These are phyloP conservation scores for Pemphigus obesinymphae DNA, from an alignment of 1,140 invertebrate species.

Conservation along the genomic window DNA sequence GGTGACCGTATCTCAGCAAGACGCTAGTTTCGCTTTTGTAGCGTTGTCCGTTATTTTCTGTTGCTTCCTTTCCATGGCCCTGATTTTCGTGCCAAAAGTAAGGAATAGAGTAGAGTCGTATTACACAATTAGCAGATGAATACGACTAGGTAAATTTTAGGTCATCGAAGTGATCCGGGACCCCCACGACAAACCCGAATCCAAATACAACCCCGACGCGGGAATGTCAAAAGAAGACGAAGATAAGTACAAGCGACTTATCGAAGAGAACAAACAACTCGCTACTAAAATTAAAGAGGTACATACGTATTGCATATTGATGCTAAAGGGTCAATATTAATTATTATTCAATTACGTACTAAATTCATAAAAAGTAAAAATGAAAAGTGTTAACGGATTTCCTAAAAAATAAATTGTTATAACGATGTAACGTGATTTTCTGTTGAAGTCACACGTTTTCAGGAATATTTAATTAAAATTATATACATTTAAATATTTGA, in stretches of 20 bases:
- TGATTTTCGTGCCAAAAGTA: constrained; percentile 95
- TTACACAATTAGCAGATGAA: background rate
- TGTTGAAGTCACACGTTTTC: too few relatives aligned
- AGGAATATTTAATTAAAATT: too few relatives aligned
- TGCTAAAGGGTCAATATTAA: too few relatives aligned
- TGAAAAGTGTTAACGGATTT: too few relatives aligned
- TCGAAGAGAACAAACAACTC: constrained; percentile 92
- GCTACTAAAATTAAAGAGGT: constrained; percentile 36
- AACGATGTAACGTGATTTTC: too few relatives aligned
- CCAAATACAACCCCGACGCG: constrained; percentile 78
- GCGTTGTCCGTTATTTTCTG: constrained; percentile 89
- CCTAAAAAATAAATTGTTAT: too few relatives aligned
- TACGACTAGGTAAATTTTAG: constrained; percentile 53
- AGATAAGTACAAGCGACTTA: constrained; percentile 87
- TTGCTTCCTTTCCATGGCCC: constrained; percentile 93
- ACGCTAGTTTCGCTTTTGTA: constrained; percentile 95
- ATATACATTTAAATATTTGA: too few relatives aligned
- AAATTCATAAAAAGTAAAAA: too few relatives aligned
- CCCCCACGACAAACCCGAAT: constrained; percentile 75
- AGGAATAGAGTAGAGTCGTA: constrained; percentile 43
- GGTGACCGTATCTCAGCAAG: constrained; percentile 93
- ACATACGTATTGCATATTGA: too few relatives aligned
- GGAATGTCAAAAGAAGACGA: constrained; percentile 91
- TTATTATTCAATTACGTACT: too few relatives aligned
- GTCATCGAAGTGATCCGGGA: constrained; percentile 79